phyloP scores from a whole-genome alignment of 2,113 vertebrate species.

The Pelodiscus sinensis region DNA sequence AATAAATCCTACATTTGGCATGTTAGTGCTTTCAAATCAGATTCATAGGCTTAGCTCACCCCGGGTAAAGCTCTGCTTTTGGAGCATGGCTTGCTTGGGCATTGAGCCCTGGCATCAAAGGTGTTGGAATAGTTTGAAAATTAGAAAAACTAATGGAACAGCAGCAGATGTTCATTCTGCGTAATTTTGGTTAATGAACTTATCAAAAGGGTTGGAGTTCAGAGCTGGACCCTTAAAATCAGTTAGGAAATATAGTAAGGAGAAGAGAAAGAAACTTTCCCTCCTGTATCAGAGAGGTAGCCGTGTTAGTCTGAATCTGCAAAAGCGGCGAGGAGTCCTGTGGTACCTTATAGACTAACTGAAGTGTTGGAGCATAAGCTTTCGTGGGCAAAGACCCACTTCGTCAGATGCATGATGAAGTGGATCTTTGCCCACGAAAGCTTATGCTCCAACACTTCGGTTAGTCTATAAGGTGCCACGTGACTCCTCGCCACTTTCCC shows the following conservation, averaged over 20 bases:
- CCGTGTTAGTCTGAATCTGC: no score
- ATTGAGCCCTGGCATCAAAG: constrained; percentile 48
- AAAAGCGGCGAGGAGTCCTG: no score
- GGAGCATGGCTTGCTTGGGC: constrained; percentile 52
- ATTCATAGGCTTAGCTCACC: constrained; percentile 40
- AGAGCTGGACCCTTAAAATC: not conserved
- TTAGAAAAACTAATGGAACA: constrained; percentile 50
- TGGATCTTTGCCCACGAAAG: no score
- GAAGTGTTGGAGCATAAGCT: no score
- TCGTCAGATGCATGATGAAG: no score
- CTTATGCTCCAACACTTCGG: no score
- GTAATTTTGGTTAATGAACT: constrained; percentile 15
- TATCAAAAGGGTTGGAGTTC: not conserved
- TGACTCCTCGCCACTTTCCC: no score
- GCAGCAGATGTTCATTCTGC: constrained; percentile 44
- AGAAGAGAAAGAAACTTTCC: not conserved
- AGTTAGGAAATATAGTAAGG: not conserved
- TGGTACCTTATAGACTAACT: no score
- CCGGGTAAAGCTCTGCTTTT: not conserved
- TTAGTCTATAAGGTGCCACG: no score
- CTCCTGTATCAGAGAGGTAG: no score
- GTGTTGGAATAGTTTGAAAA: constrained; percentile 17
- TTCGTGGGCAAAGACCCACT: no score
- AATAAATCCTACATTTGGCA: constrained; percentile 49
- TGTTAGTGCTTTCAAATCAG: constrained; percentile 42